Evolutionary conservation across 2,888 invertebrate species (phyloP).

Genomic region (Tiliacea aurago): DNA sequence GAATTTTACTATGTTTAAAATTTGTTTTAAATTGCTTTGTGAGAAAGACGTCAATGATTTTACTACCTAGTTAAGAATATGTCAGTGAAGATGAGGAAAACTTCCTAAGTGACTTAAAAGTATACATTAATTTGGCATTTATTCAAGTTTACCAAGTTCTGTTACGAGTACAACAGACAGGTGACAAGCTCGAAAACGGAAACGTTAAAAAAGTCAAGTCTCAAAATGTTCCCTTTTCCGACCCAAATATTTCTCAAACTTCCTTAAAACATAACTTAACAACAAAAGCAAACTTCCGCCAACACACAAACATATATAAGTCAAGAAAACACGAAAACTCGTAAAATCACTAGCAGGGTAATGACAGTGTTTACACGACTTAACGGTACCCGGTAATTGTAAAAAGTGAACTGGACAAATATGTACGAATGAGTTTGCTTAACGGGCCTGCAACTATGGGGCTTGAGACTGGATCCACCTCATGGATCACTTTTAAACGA

Average conservation of each 20-base stretch:
- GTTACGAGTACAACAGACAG: too few relatives aligned
- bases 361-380: slow-evolving; percentile 85
- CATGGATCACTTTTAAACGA: slow-evolving; percentile 61
- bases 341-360: slow-evolving; percentile 71
- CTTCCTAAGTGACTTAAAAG: background rate
- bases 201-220: background rate
- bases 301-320: slow-evolving; percentile 29
- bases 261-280: slow-evolving; percentile 23
- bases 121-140: background rate
- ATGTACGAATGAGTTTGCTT: slow-evolving; percentile 87
- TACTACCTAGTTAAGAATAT: background rate
- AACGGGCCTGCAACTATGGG: slow-evolving; percentile 78
- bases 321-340: slow-evolving; percentile 50
- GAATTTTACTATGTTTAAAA: slow-evolving; percentile 14
- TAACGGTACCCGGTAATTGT: slow-evolving; percentile 87
- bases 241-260: slow-evolving; percentile 30
- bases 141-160: background rate
- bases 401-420: slow-evolving; percentile 90
- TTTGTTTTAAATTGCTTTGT: slow-evolving; percentile 7
- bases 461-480: slow-evolving; percentile 53
- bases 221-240: background rate
- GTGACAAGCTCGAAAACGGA: background rate
- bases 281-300: slow-evolving; percentile 58
- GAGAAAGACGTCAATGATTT: slow-evolving; percentile 11
- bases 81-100: background rate